phyloP scores from a whole-genome alignment of 2,888 invertebrate species.

The Xestia c-nigrum region DNA sequence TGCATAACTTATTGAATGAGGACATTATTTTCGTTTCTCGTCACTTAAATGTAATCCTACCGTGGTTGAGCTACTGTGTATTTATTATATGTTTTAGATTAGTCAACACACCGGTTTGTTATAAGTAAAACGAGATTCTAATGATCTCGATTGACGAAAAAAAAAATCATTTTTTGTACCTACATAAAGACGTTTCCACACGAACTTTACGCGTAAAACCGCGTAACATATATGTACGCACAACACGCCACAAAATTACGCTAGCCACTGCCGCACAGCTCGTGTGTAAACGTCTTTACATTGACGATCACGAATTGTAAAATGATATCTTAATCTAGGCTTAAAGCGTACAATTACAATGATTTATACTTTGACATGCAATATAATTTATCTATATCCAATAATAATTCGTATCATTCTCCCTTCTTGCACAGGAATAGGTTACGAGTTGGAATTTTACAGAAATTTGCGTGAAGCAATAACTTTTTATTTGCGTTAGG shows the following conservation, averaged over 20 bases:
- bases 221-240: constrained; percentile 44
- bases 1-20: constrained; percentile 86
- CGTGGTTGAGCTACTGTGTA: constrained; percentile 79
- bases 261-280: constrained; percentile 48
- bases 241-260: constrained; percentile 31
- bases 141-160: constrained; percentile 69
- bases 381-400: constrained; percentile 75
- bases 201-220: constrained; percentile 32
- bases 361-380: constrained; percentile 80
- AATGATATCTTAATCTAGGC: constrained; percentile 65
- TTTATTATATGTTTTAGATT: constrained; percentile 74
- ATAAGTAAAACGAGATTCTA: constrained; percentile 69
- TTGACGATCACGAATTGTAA: constrained; percentile 66
- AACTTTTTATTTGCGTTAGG: constrained; percentile 6
- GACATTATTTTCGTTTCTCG: constrained; percentile 72
- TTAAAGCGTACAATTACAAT: constrained; percentile 73
- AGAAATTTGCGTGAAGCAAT: not conserved
- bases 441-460: constrained; percentile 47
- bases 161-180: constrained; percentile 65
- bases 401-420: constrained; percentile 71
- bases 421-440: constrained; percentile 53
- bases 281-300: constrained; percentile 62
- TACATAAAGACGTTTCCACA: constrained; percentile 62
- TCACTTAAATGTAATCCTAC: constrained; percentile 74
- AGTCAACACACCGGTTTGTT: constrained; percentile 69